Evolutionary conservation across 2,888 invertebrate genomes (phyloP), one percentile per base, ranked within the genome.

Genomic region (Cryptosula pallasiana): DNA sequence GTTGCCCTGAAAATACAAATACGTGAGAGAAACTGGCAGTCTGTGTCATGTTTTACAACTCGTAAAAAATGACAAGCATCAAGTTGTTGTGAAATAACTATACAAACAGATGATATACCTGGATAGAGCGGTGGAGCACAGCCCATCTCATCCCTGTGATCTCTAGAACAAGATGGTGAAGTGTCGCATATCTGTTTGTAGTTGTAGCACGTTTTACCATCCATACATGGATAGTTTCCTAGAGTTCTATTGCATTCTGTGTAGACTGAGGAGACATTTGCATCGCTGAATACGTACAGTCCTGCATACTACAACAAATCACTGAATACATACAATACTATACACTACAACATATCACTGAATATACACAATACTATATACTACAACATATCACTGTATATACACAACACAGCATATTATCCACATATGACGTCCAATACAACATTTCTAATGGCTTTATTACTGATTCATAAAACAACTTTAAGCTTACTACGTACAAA

Each of bases 211-310:
- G 89, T 88, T 13, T 83, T 83, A 1, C 32, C 63, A 76, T 90
- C 90, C 71, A 95, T 86, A 79, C 95, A 96, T 81, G 95, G 92
- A 0, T 88, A 89, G 74, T 88, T 89, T 0, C 94, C 94, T 35
- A 88, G 20, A 20, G 76, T 76, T 72, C 74, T 76, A 55, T 80
- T 78, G 75, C 80, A 80, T 32, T 74, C 55, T 55, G 75, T 77
- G 69, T 77, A 78, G 1, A 82, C 77, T 71, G 79, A 76, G 29
- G 80, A 79, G 32, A 84, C 76, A 55, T 89, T 87, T 69, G 94
- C 92, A 86, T 97, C 96, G 71, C 93, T 94, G 81, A 97, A 93
- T 1, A 95, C 93, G 1, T 95, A 87, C 71, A 97, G 85, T 0
- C 95, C 95, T 0, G 92, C 90, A 83, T 89, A 86, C 77, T 85